Conservation (phyloP, 2,797 vertebrate genomes). For the Selene dorsalis region DNA sequence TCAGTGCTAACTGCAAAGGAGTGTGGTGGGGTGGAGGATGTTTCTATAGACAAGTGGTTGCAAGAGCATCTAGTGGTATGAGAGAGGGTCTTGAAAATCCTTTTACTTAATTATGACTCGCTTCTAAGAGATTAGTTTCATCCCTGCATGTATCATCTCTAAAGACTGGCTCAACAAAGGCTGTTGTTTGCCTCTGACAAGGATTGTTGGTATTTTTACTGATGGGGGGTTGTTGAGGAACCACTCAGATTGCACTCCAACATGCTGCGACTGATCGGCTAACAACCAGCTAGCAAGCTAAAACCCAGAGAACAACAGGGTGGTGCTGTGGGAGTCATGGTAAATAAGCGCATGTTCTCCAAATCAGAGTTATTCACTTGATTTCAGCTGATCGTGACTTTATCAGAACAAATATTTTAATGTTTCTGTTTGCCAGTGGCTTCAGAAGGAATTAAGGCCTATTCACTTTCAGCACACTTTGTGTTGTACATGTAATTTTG, state of each 20-base stretch:
- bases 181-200: conserved; percentile 15
- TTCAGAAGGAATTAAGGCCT: background rate
- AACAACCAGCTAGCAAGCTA: background rate
- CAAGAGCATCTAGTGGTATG: background rate
- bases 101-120: conserved; percentile 3
- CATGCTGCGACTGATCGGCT: background rate
- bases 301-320: conserved; percentile 2
- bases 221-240: background rate
- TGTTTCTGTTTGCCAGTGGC: background rate
- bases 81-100: conserved; percentile 5
- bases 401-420: too few relatives aligned
- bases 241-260: background rate
- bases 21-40: background rate
- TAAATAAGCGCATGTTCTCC: conserved; percentile 1
- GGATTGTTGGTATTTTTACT: conserved; percentile 10
- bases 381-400: conserved; percentile 24
- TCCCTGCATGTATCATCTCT: background rate
- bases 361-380: conserved; percentile 2
- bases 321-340: background rate
- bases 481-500: background rate
- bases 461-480: background rate
- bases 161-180: background rate
- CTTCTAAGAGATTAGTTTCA: conserved; percentile 11
- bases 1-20: background rate
- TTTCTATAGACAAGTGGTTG: conserved; percentile 27